A percentile compares a stretch with the other conserved stretches of the same genome.
Evolutionary conservation across 2,888 invertebrate species (phyloP).

Genomic region (Melieria omissa): DNA sequence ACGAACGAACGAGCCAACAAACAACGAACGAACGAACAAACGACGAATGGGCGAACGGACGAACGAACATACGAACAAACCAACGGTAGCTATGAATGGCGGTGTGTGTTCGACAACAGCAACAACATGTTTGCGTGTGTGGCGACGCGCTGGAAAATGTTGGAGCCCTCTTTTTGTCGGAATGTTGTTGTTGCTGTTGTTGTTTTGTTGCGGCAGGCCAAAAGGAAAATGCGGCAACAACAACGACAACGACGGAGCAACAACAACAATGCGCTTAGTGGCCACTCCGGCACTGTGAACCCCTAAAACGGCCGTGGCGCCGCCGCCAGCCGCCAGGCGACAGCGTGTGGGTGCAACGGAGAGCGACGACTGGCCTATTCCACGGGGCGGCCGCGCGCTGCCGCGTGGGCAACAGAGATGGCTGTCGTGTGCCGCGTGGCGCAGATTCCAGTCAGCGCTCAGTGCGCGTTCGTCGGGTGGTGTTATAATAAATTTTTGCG

Average conservation of each 20-base stretch:
- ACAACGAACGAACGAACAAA: constrained; percentile 17
- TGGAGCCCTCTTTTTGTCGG: constrained; percentile 6
- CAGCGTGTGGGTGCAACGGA: not conserved
- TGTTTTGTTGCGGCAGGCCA: constrained; percentile 7
- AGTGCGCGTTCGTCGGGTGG: not conserved
- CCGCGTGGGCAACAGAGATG: not conserved
- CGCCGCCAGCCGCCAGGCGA: not conserved
- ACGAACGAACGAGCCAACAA: constrained; percentile 31
- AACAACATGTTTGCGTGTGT: constrained; percentile 13
- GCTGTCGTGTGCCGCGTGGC: not conserved
- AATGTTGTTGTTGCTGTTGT: not conserved
- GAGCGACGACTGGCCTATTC: not conserved
- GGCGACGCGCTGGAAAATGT: constrained; percentile 15
- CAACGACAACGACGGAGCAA: constrained; percentile 20
- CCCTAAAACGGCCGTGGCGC: too few relatives aligned
- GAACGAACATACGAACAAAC: constrained; percentile 43
- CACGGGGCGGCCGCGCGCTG: too few relatives aligned
- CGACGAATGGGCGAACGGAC: constrained; percentile 31
- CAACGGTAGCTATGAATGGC: constrained; percentile 2
- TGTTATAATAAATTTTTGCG: constrained; percentile 29
- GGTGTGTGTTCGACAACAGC: constrained; percentile 3
- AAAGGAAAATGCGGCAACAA: constrained; percentile 22
- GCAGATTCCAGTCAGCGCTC: not conserved
- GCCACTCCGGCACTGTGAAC: not conserved
- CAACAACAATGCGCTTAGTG: constrained; percentile 26